Base-by-base conservation (phyloP, 2,797 vertebrate genomes). In the Melanotaenia trifasciata region DNA sequence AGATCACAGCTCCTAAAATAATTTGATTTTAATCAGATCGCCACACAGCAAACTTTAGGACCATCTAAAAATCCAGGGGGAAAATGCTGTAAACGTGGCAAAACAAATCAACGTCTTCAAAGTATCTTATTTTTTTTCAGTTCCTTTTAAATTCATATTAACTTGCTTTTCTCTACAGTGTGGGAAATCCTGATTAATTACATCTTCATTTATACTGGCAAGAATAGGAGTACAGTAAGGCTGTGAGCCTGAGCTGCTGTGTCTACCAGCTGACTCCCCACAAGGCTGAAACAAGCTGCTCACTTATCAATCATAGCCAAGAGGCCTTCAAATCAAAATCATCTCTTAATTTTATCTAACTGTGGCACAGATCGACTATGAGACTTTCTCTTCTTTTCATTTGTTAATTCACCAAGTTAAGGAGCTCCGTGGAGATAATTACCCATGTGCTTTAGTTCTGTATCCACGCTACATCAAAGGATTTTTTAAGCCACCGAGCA, bases 391-490 rank as follows among this genome's bases (percentile, higher is more conserved):
- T 64, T 67, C 50, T 71, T 64, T 74, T 30, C 58, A 35, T 71
- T 69, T 70, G 70, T 85, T 70, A 81, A 72, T 57, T 74, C 51
- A 68, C 54, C 65, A 70, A 53, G 66, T 43, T 54, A 72, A 59
- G 83, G 64, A 83, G 76, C 74, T 81, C 62, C 3, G 59, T 77
- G 74, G 18, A 86, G 77, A 80, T 86, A 76, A 89, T 88, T 86
- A 78, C 63, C 80, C 85, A 67, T 84, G 81, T 83, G 80, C 76
- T 80, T 63, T 74, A 43, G 67, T 71, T 84, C 69, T 75, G 61
- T 43, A 75, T 74, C 67, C n/a, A 3, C 50, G 33, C 81, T 67
- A 69, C 84, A 84, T 88, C 82, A 88, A 89, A 89, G 72, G 64
- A 54, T 40, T 47, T 28, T 66, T 76, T 45, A 77, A 85, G 79